Conservation (phyloP, 2,888 invertebrate genomes). For the Melieria omissa region DNA sequence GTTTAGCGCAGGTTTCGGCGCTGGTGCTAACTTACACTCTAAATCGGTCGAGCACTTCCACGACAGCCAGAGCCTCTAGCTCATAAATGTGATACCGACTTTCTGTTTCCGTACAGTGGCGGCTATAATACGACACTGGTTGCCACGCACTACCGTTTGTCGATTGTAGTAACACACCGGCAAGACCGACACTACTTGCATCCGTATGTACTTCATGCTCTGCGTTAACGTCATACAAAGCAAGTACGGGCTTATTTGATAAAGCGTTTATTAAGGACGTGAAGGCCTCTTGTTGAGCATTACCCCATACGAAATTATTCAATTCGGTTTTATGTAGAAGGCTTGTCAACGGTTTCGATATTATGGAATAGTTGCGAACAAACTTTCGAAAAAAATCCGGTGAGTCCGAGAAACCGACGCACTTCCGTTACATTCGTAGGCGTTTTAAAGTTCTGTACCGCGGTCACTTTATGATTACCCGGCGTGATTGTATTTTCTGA, state of each 20-base stretch:
- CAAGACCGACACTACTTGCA: constrained; percentile 20
- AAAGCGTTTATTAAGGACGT: neutral
- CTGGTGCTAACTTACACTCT: too few relatives aligned
- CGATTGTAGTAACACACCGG: constrained; percentile 23
- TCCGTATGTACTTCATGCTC: constrained; percentile 35
- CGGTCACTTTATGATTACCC: too few relatives aligned
- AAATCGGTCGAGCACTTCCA: too few relatives aligned
- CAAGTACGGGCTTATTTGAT: constrained; percentile 8
- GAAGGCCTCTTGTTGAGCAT: neutral
- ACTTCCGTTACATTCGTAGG: too few relatives aligned
- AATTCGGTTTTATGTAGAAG: constrained; percentile 6
- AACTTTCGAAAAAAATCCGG: too few relatives aligned
- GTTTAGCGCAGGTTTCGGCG: too few relatives aligned
- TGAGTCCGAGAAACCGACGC: too few relatives aligned
- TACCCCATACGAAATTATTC: neutral
- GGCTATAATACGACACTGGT: constrained; percentile 30
- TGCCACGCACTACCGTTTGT: constrained; percentile 13
- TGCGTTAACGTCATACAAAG: constrained; percentile 26
- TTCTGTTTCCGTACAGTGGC: constrained; percentile 29
- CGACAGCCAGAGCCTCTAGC: constrained; percentile 56
- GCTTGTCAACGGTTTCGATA: neutral
- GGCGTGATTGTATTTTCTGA: too few relatives aligned
- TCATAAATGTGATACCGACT: constrained; percentile 52
- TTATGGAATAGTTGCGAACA: constrained; percentile 17
- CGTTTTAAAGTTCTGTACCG: too few relatives aligned